Conservation (phyloP, 2,113 vertebrate genomes). For the Neotoma lepida region DNA sequence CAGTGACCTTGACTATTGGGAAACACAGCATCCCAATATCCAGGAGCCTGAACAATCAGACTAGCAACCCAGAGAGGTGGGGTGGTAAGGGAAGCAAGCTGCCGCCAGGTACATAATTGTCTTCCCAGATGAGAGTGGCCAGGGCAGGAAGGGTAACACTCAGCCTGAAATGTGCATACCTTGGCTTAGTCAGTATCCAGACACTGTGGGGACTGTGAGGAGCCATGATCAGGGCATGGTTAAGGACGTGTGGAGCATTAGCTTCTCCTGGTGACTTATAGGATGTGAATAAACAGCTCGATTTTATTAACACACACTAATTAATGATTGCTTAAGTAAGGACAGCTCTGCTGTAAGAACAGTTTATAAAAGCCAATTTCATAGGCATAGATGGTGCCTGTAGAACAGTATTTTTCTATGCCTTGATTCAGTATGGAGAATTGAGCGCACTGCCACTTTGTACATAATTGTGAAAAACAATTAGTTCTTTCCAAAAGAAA, state of each 20-base stretch:
- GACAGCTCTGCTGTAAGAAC: slow-evolving; percentile 33
- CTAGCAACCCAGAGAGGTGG: background rate
- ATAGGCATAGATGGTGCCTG: background rate
- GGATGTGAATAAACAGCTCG: background rate
- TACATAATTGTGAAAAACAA: slow-evolving; percentile 65
- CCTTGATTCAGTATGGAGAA: background rate
- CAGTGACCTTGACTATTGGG: background rate
- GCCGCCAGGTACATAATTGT: background rate
- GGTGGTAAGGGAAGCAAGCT: background rate
- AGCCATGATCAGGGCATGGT: background rate
- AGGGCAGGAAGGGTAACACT: background rate
- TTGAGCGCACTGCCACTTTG: slow-evolving; percentile 20
- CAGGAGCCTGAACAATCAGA: background rate
- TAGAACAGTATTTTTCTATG: slow-evolving; percentile 62
- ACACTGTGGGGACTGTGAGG: background rate
- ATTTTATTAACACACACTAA: slow-evolving; percentile 46
- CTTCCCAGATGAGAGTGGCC: background rate
- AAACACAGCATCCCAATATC: background rate
- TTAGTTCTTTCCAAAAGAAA: slow-evolving; percentile 66
- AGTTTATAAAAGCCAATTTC: slow-evolving; percentile 57
- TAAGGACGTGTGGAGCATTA: background rate
- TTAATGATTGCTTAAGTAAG: slow-evolving; percentile 55
- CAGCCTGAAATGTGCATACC: background rate
- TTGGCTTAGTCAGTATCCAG: background rate
- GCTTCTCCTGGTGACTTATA: background rate